These are phyloP conservation scores for Crioceris asparagi DNA, from an alignment of 2,888 invertebrate species.

Conservation along the genomic window DNA sequence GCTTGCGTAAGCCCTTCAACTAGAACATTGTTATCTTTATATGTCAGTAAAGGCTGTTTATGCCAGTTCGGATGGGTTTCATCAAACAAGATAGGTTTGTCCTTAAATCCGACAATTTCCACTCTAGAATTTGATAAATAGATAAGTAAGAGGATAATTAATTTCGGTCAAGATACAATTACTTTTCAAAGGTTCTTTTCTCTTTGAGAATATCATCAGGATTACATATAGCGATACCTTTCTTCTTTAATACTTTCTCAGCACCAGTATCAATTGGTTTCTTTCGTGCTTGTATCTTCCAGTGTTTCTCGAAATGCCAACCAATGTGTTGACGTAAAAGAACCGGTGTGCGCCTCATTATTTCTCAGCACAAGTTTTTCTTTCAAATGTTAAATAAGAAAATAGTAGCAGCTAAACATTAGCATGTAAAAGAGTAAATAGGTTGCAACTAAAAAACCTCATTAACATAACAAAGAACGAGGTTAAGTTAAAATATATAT, in stretches of 20 bases:
- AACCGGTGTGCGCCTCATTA: slow-evolving; percentile 58
- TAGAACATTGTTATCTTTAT: slow-evolving; percentile 51
- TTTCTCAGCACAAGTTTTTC: too few relatives aligned
- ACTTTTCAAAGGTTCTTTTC: slow-evolving; percentile 30
- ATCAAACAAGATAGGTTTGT: slow-evolving; percentile 39
- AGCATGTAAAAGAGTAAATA: too few relatives aligned
- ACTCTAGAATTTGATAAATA: slow-evolving; percentile 24
- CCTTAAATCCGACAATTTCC: slow-evolving; percentile 38
- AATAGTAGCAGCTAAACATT: too few relatives aligned
- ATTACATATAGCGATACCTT: slow-evolving; percentile 51
- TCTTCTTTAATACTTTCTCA: slow-evolving; percentile 42
- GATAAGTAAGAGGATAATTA: slow-evolving; percentile 1
- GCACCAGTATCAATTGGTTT: slow-evolving; percentile 45
- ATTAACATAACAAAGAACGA: too few relatives aligned
- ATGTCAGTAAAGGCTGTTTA: slow-evolving; percentile 46
- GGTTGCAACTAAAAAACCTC: too few relatives aligned
- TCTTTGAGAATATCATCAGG: slow-evolving; percentile 48
- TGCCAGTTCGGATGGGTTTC: slow-evolving; percentile 57
- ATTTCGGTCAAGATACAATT: slow-evolving; percentile 11
- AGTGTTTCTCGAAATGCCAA: slow-evolving; percentile 60
- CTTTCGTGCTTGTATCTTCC: slow-evolving; percentile 57
- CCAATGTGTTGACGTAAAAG: slow-evolving; percentile 60
- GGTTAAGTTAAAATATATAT: too few relatives aligned
- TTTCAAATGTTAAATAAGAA: too few relatives aligned
- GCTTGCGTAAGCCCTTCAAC: slow-evolving; percentile 68